Evolutionary conservation across 2,888 invertebrate genomes (phyloP).

Genomic region (Quadroppia sp.): DNA sequence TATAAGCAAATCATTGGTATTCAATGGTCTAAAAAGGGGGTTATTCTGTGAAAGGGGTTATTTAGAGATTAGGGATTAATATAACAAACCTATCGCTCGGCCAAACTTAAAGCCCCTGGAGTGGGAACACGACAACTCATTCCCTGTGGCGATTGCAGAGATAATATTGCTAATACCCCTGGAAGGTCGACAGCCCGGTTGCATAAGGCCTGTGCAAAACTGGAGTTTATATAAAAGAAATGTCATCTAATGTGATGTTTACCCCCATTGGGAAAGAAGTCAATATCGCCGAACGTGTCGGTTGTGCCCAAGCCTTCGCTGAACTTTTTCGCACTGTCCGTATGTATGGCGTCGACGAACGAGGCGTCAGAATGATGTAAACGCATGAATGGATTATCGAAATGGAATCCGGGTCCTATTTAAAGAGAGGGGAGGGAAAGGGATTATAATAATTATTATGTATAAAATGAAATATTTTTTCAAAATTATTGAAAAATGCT

Average conservation of each 20-base stretch:
- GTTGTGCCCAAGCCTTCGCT: background rate
- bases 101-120: background rate
- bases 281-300: background rate
- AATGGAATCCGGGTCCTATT: slow-evolving; percentile 2
- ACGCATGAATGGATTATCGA: background rate
- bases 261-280: slow-evolving; percentile 19
- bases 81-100: background rate
- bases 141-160: background rate
- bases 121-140: slow-evolving; percentile 17
- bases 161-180: background rate
- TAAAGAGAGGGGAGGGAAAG: no score
- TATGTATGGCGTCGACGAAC: background rate
- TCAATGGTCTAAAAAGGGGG: background rate
- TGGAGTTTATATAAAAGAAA: background rate
- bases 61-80: background rate
- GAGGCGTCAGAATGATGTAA: background rate
- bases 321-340: background rate
- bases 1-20: no score
- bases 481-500: no score
- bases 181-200: background rate
- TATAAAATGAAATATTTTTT: no score
- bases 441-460: background rate
- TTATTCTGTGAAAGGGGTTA: background rate
- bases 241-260: background rate
- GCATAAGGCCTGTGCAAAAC: background rate